phyloP scores from a whole-genome alignment of 37 sponge, comb jelly and placozoan genomes.

The Aphrocallistes beatrix region DNA sequence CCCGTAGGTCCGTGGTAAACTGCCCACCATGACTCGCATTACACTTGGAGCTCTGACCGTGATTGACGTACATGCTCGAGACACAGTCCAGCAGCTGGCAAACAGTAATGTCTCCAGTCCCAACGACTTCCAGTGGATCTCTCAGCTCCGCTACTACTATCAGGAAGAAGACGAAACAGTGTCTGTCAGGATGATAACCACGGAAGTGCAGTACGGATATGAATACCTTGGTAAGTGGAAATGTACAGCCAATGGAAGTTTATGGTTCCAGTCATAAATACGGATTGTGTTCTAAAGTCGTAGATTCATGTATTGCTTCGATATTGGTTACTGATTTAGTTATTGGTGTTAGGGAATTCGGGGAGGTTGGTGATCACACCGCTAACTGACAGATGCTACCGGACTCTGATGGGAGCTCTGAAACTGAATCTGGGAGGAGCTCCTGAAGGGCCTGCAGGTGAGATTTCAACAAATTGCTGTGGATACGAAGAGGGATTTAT shows the following conservation, averaged over 20 bases:
- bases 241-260: no score
- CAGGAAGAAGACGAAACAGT: slow-evolving; percentile 52
- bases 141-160: slow-evolving; percentile 93
- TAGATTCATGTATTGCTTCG: no score
- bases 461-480: no score
- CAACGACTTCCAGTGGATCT: slow-evolving; percentile 95
- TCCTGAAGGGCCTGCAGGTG: slow-evolving; percentile 97
- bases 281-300: no score
- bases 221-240: slow-evolving; percentile 71
- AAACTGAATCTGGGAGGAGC: slow-evolving; percentile 93
- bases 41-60: slow-evolving; percentile 95
- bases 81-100: slow-evolving; percentile 75
- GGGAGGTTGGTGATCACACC: slow-evolving; percentile 96
- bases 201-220: slow-evolving; percentile 86
- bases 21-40: slow-evolving; percentile 73
- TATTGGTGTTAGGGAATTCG: slow-evolving; percentile 58
- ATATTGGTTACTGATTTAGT: background rate
- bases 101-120: slow-evolving; percentile 42
- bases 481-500: no score
- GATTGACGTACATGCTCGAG: slow-evolving; percentile 97
- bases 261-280: no score
- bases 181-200: slow-evolving; percentile 92
- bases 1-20: slow-evolving; percentile 84
- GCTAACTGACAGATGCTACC: slow-evolving; percentile 92
- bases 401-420: slow-evolving; percentile 93